Conservation (phyloP, 2,113 vertebrate species). For the Hystrix brachyura region DNA sequence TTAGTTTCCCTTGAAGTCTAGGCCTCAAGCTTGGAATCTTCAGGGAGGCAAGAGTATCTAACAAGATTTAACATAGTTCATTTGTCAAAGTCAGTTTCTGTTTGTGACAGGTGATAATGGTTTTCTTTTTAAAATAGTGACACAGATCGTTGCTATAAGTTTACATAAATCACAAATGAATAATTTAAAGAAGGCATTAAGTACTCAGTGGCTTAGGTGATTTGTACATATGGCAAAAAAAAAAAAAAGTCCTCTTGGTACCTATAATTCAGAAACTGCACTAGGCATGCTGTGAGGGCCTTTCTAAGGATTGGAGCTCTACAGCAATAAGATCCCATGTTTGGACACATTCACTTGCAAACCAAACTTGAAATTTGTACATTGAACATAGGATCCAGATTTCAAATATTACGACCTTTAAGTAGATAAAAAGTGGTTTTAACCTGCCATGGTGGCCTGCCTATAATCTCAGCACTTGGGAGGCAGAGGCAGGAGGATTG, state of each 20-base stretch:
- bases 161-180: slow-evolving; percentile 29
- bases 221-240: neutral
- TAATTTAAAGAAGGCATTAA: slow-evolving; percentile 30
- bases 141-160: slow-evolving; percentile 31
- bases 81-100: slow-evolving; percentile 11
- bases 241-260: neutral
- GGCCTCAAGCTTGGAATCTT: neutral
- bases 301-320: neutral
- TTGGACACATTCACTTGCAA: slow-evolving; percentile 4
- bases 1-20: neutral
- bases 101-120: neutral
- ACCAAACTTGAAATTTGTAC: slow-evolving; percentile 11
- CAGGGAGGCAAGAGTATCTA: neutral
- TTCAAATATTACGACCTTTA: slow-evolving; percentile 55
- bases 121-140: slow-evolving; percentile 20
- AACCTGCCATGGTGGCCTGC: no score
- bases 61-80: neutral
- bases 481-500: no score
- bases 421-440: neutral
- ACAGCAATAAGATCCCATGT: neutral
- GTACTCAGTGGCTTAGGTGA: neutral
- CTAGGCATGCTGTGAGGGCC: neutral
- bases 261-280: neutral
- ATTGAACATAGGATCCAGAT: neutral
- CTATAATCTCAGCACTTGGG: no score